Conservation (phyloP, 53 echinoderm and acorn worm species). For the Temnopleurus reevesii region DNA sequence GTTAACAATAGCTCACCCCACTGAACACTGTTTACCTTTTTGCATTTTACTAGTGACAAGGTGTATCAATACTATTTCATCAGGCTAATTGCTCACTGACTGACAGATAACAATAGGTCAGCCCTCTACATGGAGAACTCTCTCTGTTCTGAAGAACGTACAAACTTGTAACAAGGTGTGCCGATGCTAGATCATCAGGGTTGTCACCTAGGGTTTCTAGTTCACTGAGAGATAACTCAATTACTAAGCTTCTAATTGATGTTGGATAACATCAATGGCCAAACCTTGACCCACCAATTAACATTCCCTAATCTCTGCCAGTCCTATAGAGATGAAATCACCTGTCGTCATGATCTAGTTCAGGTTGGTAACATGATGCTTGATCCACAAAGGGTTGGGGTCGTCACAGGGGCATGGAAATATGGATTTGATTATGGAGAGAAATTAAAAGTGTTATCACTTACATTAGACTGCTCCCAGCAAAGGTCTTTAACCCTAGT, state of each 20-base stretch:
- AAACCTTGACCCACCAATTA: constrained; percentile 11
- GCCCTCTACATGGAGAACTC: too few relatives aligned
- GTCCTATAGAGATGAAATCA: neutral
- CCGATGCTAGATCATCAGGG: neutral
- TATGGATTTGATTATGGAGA: neutral
- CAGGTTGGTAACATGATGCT: neutral
- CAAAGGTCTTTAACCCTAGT: neutral
- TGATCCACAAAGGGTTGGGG: neutral
- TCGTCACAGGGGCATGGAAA: neutral
- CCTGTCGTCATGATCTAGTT: constrained; percentile 30
- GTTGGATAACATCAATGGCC: neutral
- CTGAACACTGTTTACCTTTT: too few relatives aligned
- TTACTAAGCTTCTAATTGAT: neutral
- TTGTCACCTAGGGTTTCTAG: neutral
- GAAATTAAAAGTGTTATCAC: too few relatives aligned
- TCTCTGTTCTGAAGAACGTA: too few relatives aligned
- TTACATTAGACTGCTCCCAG: too few relatives aligned
- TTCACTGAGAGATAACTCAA: neutral
- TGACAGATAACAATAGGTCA: too few relatives aligned
- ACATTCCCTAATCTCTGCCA: neutral
- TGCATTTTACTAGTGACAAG: too few relatives aligned
- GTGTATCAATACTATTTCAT: too few relatives aligned
- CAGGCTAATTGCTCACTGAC: too few relatives aligned
- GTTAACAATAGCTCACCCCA: too few relatives aligned
- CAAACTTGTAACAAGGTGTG: too few relatives aligned